These are phyloP conservation scores for Zenarchopterus dispar DNA, from an alignment of 2,797 vertebrate species.

Conservation along the genomic window DNA sequence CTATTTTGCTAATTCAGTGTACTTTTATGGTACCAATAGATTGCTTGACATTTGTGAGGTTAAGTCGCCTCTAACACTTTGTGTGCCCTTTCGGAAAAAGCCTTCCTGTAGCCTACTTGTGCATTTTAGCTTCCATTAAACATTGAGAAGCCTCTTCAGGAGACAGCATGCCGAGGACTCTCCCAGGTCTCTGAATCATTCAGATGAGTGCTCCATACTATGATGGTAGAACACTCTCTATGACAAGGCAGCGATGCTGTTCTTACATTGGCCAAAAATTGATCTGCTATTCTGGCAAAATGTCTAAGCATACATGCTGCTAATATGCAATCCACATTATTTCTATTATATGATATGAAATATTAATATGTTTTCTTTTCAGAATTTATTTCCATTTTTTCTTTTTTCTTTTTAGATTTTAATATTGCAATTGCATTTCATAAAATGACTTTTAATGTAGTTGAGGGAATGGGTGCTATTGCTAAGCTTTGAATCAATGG, in stretches of 20 bases:
- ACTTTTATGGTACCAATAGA: not conserved
- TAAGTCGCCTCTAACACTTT: not conserved
- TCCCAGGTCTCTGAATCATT: conserved; percentile 71
- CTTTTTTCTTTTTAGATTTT: too few species aligned
- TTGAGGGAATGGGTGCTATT: too few species aligned
- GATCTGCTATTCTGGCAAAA: conserved; percentile 8
- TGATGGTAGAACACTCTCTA: conserved; percentile 32
- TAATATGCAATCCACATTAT: not conserved
- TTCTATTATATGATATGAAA: too few species aligned
- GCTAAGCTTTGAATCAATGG: too few species aligned
- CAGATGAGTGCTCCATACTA: conserved; percentile 58
- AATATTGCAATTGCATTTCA: too few species aligned
- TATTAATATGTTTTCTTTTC: too few species aligned
- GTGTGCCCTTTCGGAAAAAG: not conserved
- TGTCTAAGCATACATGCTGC: not conserved
- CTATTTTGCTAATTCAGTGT: not conserved
- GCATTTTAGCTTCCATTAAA: conserved; percentile 66
- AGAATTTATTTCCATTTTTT: too few species aligned
- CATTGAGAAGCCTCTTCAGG: conserved; percentile 57
- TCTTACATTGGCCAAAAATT: conserved; percentile 24
- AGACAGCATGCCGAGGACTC: conserved; percentile 42
- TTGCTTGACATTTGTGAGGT: not conserved
- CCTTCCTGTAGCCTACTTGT: conserved; percentile 47
- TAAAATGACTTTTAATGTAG: too few species aligned
- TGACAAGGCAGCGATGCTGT: conserved; percentile 31